Conservation (phyloP, 2,113 vertebrate species). For the Capreolus pygargus region DNA sequence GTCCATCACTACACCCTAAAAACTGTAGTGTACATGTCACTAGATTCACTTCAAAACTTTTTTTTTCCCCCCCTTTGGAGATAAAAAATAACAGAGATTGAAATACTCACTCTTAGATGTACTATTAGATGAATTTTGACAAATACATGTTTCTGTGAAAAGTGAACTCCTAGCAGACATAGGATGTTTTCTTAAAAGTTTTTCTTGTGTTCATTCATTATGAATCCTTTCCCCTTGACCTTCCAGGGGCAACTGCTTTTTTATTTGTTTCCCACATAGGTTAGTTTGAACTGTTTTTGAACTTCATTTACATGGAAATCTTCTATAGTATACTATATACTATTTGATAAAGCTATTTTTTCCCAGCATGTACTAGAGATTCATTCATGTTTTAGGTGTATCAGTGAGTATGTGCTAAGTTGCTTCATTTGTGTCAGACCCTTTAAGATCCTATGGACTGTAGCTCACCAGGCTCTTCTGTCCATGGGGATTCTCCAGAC, state of each 20-base stretch:
- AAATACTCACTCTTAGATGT: not conserved
- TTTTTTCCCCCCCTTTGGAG: not conserved
- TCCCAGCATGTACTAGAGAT: not conserved
- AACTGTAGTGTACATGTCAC: not conserved
- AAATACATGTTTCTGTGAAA: not conserved
- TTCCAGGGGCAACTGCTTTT: not conserved
- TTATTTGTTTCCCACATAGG: not conserved
- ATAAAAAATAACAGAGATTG: not conserved
- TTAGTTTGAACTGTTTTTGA: not conserved
- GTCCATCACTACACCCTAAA: not conserved
- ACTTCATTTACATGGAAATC: not conserved
- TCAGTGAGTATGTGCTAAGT: not conserved
- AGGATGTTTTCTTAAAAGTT: not conserved
- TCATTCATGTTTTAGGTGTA: not conserved
- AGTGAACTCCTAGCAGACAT: not conserved
- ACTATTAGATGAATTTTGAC: not conserved
- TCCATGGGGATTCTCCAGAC: no score
- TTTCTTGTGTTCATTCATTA: not conserved
- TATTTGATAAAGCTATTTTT: not conserved
- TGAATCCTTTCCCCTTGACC: accelerated
- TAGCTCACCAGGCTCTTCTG: not conserved
- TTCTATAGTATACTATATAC: not conserved
- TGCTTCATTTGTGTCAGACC: not conserved
- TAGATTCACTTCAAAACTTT: not conserved
- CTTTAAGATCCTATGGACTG: not conserved